Percentiles rank a stretch among this genome's conserved stretches.
Conservation (phyloP, 2,113 vertebrate genomes). For the Vidua chalybeata region DNA sequence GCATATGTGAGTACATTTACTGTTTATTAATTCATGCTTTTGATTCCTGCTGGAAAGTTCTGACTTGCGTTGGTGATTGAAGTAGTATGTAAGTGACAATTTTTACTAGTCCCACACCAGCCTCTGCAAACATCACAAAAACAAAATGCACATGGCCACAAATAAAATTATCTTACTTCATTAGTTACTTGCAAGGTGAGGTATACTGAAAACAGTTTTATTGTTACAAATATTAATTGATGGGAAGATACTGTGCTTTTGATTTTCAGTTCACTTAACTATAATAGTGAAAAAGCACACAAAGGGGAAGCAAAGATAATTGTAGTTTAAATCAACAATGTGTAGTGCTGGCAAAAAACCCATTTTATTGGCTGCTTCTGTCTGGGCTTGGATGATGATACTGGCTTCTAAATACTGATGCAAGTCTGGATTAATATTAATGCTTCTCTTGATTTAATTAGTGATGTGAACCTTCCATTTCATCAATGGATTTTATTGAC, state of each 20-base stretch:
- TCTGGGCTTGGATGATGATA: not conserved
- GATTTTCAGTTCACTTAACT: not conserved
- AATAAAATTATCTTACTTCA: not conserved
- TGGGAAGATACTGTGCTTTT: not conserved
- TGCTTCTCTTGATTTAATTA: slow-evolving; percentile 50
- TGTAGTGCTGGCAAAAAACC: not conserved
- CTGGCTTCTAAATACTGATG: slow-evolving; percentile 6
- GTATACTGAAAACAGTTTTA: not conserved
- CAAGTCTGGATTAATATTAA: slow-evolving; percentile 22
- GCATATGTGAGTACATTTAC: not conserved
- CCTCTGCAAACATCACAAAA: not conserved
- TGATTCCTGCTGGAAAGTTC: not conserved
- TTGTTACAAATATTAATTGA: not conserved
- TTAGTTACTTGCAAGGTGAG: not conserved
- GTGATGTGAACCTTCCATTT: slow-evolving; percentile 8
- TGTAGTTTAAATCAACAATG: not conserved
- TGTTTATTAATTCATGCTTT: not conserved
- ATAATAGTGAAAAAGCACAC: not conserved
- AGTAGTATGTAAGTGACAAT: not conserved
- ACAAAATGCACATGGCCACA: not conserved
- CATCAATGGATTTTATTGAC: slow-evolving; percentile 27
- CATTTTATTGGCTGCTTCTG: not conserved
- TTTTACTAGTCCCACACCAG: not conserved
- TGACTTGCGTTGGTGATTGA: not conserved
- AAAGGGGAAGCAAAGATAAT: not conserved